Base-by-base conservation (phyloP, 2,888 invertebrate genomes). In the Drepanosiphum platanoidis region DNA sequence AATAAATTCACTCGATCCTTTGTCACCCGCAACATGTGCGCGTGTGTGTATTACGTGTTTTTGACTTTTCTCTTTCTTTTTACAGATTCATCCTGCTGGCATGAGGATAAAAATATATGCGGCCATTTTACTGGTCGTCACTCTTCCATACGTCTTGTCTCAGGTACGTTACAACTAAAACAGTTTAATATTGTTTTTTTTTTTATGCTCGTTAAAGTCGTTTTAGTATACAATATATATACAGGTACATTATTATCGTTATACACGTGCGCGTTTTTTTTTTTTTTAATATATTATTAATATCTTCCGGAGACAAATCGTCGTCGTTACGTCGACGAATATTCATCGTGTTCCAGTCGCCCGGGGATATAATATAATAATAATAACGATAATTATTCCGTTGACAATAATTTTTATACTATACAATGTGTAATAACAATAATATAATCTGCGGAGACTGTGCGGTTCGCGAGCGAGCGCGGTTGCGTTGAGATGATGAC, bases 101-200 rank as follows among this genome's bases (percentile, higher is more conserved):
- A 84, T 84, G 84, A 84, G 84, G 84, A 77, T 84, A 66, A 84
- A 84, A 77, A 68, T 84, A 77, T 77, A 84, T 39, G 58, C 77
- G 84, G 84, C 84, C 84, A 84, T 84, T 58, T 68, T 84, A 8
- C 15, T 84, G 84, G 84, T 77, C 84, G 84, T 84, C 75, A 68
- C 84, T 77, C 68, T 84, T 75, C 84, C 84, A 84, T 84, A 70
- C 84, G 84, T 77, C 22, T 58, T 84, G 36, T 77, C 83, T 66
- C 83, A 83, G 83, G 83, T 83, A 83, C 42, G 66, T 66, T 61
- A 66, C n/a, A n/a, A 18, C 18, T 52, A 39, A 7, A 52, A 30
- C 30, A 61, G 30, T 64, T 64, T n/a, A 0, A 18, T 52, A 22
- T n/a, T n/a, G n/a, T n/a, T n/a, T n/a, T n/a, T n/a, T n/a, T n/a